A percentile compares a stretch with the other conserved stretches of the same genome.
Conservation (phyloP, 2,113 vertebrate genomes). For the Meleagris gallopavo region DNA sequence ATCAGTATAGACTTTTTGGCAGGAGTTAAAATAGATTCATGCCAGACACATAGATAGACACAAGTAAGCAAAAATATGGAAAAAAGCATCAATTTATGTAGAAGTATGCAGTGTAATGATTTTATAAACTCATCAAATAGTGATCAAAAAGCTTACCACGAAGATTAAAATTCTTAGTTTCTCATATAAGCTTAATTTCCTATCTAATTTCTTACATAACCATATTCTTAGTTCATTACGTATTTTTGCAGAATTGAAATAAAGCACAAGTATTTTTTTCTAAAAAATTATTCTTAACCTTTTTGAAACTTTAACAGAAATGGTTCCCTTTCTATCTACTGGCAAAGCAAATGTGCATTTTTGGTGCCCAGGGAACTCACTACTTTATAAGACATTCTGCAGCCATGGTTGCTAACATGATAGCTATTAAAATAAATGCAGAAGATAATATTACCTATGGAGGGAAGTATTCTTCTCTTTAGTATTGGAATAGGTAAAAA, state of each 20-base stretch:
- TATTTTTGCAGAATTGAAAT: not conserved
- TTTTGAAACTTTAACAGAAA: constrained; percentile 5
- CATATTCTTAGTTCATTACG: too few relatives aligned
- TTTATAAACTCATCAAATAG: not conserved
- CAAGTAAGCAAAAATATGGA: not conserved
- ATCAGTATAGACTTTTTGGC: constrained; percentile 25
- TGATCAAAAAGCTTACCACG: not conserved
- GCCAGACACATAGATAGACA: not conserved
- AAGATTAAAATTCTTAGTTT: not conserved
- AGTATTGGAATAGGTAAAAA: not conserved
- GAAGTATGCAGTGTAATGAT: not conserved
- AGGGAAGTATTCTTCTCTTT: not conserved
- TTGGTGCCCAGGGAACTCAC: not conserved
- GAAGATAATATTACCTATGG: not conserved
- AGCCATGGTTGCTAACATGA: not conserved
- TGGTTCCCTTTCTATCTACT: not conserved
- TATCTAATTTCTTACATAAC: too few relatives aligned
- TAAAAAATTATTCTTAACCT: not conserved
- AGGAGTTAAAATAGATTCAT: not conserved
- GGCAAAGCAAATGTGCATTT: not conserved
- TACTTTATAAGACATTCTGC: not conserved
- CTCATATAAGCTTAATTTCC: not conserved
- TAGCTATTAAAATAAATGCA: not conserved
- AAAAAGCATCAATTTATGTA: not conserved
- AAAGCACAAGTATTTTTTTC: not conserved